These are phyloP conservation scores for Hydropotes inermis DNA, from an alignment of 2,113 vertebrate species.

Conservation along the genomic window DNA sequence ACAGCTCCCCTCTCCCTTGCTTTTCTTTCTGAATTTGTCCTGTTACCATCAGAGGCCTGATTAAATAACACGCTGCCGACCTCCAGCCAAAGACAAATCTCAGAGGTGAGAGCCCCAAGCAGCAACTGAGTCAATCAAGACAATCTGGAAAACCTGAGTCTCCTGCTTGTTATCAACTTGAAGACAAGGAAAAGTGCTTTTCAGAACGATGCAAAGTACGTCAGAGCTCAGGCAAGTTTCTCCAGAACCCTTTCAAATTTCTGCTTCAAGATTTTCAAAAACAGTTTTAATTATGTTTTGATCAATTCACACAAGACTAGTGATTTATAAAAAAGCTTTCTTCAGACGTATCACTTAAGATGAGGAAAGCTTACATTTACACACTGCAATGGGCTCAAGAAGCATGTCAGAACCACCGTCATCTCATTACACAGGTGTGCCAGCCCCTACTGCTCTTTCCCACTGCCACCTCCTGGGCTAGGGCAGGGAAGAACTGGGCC, in stretches of 20 bases:
- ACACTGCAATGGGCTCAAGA: background rate
- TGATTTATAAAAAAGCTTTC: background rate
- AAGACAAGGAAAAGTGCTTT: background rate
- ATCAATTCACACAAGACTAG: background rate
- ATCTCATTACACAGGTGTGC: background rate
- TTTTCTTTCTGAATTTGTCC: background rate
- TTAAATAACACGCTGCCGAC: background rate
- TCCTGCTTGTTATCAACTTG: fast-evolving
- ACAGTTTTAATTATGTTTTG: background rate
- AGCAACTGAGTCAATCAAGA: background rate
- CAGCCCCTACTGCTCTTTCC: fast-evolving
- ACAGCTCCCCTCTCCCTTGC: no score
- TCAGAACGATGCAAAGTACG: background rate
- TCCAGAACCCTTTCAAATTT: background rate
- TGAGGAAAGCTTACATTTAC: background rate
- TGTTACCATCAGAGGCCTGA: background rate
- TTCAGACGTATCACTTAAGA: background rate
- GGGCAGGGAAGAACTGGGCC: background rate
- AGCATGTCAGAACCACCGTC: background rate
- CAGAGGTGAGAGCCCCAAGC: background rate
- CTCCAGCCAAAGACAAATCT: background rate
- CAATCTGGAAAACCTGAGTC: background rate
- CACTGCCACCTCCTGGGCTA: background rate
- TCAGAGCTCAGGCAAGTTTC: background rate
- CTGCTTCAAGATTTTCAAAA: background rate